Evolutionary conservation across 2,113 vertebrate genomes (phyloP).

Genomic region (Panthera uncia): DNA sequence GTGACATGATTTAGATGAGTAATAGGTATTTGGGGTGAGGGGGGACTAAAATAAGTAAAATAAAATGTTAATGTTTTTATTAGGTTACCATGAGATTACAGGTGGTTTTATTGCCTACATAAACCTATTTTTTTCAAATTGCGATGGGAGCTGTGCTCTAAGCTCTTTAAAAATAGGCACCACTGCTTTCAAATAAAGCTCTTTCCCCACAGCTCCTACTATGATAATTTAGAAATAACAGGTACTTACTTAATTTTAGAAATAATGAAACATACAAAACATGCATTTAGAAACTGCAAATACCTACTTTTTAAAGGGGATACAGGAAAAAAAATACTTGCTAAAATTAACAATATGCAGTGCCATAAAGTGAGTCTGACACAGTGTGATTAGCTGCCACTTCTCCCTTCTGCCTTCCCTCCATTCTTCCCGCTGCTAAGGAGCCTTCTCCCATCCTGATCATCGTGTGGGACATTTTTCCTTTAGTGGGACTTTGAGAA

Average conservation of each 20-base stretch:
- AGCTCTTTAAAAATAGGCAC: background rate
- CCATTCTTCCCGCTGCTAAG: background rate
- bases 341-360: background rate
- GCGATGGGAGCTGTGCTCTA: background rate
- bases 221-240: background rate
- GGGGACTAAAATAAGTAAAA: background rate
- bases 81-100: background rate
- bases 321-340: background rate
- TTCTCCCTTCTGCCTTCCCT: background rate
- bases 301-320: background rate
- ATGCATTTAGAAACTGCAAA: slow-evolving; percentile 25
- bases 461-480: background rate
- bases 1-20: background rate
- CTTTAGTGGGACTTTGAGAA: background rate
- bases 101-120: background rate
- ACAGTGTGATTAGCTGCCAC: no score
- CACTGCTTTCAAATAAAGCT: background rate
- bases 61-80: background rate
- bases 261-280: slow-evolving; percentile 1
- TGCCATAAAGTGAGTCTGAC: background rate
- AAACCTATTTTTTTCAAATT: background rate
- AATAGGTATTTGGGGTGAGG: background rate
- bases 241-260: background rate
- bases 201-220: background rate
- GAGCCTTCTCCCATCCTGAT: background rate